phyloP scores from a whole-genome alignment of 2,888 invertebrate species.

The Macrosiphum euphorbiae region DNA sequence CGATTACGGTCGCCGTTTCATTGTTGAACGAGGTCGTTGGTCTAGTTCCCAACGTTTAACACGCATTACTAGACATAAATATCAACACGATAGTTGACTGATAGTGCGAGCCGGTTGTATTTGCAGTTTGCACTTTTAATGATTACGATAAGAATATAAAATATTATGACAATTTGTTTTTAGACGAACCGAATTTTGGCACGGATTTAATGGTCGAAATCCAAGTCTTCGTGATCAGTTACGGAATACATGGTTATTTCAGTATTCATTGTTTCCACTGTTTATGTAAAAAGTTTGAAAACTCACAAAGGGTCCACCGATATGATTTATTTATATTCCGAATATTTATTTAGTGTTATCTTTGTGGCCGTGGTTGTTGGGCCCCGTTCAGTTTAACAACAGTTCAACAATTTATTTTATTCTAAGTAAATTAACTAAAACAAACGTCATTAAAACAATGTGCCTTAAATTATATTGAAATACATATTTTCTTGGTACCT shows the following conservation, averaged over 20 bases:
- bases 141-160: not conserved
- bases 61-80: not conserved
- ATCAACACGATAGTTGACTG: not conserved
- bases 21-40: constrained; percentile 18
- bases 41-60: constrained; percentile 7
- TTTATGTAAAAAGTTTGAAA: not conserved
- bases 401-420: not conserved
- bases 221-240: not conserved
- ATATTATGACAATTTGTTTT: not conserved
- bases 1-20: not conserved
- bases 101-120: not conserved
- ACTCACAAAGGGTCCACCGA: not conserved
- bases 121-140: not conserved
- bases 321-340: not conserved
- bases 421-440: not conserved
- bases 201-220: not conserved
- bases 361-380: not conserved
- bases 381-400: not conserved
- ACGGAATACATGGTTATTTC: not conserved
- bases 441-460: not conserved
- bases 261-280: not conserved
- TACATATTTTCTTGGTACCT: not conserved
- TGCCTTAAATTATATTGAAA: not conserved
- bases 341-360: not conserved
- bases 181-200: not conserved